Percentiles rank a stretch among this genome's conserved stretches.
Conservation (phyloP, 2,888 invertebrate species). For the Apantesis nais region DNA sequence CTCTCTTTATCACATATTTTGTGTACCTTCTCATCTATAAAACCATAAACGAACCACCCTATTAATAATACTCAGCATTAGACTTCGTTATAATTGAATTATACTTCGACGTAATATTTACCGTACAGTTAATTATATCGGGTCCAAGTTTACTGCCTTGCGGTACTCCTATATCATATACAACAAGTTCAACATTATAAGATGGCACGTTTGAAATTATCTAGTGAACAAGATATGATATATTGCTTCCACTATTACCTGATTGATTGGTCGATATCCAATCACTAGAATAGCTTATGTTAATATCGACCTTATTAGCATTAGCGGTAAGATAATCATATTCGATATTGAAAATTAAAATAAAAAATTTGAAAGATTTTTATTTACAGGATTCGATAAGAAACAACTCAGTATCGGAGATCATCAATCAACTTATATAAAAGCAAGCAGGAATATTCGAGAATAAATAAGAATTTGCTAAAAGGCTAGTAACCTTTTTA, state of each 20-base stretch:
- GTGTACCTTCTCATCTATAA: not conserved
- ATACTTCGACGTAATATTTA: not conserved
- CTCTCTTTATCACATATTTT: not conserved
- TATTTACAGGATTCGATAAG: not conserved
- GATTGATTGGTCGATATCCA: constrained; percentile 6
- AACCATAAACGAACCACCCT: no score
- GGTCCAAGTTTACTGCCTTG: constrained; percentile 3
- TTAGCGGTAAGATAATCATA: not conserved
- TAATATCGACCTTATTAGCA: not conserved
- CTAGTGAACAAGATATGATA: constrained; percentile 6
- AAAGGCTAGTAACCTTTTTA: no score
- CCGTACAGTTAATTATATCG: not conserved
- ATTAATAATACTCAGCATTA: not conserved
- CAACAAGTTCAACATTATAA: not conserved
- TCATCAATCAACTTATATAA: not conserved
- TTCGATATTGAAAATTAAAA: not conserved
- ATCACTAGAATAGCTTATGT: not conserved
- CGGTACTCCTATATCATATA: not conserved
- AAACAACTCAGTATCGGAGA: not conserved
- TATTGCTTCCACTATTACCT: not conserved
- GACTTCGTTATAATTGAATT: not conserved
- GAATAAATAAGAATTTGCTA: not conserved
- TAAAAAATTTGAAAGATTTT: not conserved
- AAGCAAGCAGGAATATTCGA: not conserved
- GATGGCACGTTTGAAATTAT: constrained; percentile 3